A percentile compares a stretch with the other conserved stretches of the same genome.
Evolutionary conservation across 2,113 vertebrate genomes (phyloP).

Genomic region (Oreochromis niloticus): DNA sequence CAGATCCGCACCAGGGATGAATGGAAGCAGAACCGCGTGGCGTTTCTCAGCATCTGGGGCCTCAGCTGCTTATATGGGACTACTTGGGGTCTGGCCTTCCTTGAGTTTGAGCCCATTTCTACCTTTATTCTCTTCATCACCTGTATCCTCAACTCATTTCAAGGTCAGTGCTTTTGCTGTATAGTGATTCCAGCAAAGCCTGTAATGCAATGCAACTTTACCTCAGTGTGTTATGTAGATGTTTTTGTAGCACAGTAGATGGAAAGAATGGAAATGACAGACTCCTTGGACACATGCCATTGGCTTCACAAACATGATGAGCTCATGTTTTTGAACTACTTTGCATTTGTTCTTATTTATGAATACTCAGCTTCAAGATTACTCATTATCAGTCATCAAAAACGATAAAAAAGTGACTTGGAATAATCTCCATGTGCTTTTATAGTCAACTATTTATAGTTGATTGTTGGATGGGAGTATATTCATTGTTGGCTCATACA

Average conservation of each 20-base stretch:
- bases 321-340: background rate
- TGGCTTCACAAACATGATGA: background rate
- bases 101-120: constrained; percentile 45
- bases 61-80: constrained; percentile 73
- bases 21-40: constrained; percentile 56
- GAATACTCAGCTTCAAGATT: too few relatives aligned
- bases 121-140: constrained; percentile 54
- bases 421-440: rapidly evolving
- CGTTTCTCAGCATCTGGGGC: constrained; percentile 76
- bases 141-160: constrained; percentile 71
- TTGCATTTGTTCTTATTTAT: background rate
- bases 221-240: background rate
- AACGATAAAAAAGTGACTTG: rapidly evolving
- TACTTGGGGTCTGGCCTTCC: constrained; percentile 66
- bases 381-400: too few relatives aligned
- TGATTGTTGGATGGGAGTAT: background rate
- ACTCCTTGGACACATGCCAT: background rate
- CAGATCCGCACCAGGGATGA: constrained; percentile 55
- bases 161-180: constrained; percentile 52
- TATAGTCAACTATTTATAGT: background rate
- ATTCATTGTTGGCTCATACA: constrained; percentile 11
- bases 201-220: background rate
- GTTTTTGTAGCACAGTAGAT: background rate
- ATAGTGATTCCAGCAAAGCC: background rate
- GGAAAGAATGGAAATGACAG: background rate